Evolutionary conservation across 2,113 vertebrate genomes (phyloP), one percentile per base, ranked within the genome.

Genomic region (Lycaon pictus): DNA sequence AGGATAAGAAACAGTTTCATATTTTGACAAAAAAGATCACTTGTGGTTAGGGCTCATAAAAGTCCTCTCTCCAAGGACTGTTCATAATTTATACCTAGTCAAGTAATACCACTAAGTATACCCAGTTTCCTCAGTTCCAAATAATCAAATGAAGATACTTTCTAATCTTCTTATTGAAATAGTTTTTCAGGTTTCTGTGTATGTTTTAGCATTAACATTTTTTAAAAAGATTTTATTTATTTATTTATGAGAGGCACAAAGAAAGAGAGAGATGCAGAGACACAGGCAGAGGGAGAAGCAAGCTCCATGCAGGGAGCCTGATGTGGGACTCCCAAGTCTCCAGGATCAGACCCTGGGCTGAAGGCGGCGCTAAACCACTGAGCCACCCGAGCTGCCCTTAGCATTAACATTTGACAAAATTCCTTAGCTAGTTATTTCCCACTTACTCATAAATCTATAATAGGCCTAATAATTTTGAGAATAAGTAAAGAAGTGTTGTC

Each of bases 21-120:
- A 95, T 89, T 93, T 72, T 93, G 35, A 74, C 32, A 81, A 53
- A 97, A 97, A 95, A 86, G 72, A 22, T 93, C 72, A 86, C 63
- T 95, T 90, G 56, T 81, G 51, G 72, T 83, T 88, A 92, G 23
- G 3, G 11, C 53, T 81, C 56, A 76, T 91, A 87, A 83, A 93
- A 88, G 86, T 71, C 16, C 43, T 32, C 90, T 91, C 67, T 9
- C 22, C 6, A 23, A 82, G 43, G 76, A 63, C 53, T 56, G 29
- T 87, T 90, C n/a, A 87, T 90, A 91, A 83, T 76, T 93, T 71
- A 93, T 25, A 83, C 55, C 53, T 65, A 88, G 83, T 35, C 13
- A 77, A 90, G 63, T 56, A 83, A 74, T 51, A 90, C 19, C 29
- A 80, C 53, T 85, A 51, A 51, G 10, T 35, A 77, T 48, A 56